Conservation (phyloP, 2,797 vertebrate genomes). For the Simalia tracyae region DNA sequence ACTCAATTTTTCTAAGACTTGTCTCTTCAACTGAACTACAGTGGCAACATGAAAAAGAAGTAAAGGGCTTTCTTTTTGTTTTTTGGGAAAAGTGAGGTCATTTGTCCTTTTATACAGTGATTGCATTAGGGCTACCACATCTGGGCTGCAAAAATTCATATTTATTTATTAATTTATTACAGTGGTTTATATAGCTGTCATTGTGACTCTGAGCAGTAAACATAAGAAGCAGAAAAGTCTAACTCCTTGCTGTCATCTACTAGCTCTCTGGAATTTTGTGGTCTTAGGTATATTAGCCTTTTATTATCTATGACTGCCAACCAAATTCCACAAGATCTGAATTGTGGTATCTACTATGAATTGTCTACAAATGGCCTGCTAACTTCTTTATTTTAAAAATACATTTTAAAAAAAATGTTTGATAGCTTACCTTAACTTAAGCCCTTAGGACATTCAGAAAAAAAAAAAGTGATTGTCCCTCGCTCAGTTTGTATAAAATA, state of each 20-base stretch:
- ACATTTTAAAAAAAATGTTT: background rate
- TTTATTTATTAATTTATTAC: background rate
- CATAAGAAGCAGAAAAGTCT: background rate
- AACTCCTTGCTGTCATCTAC: background rate
- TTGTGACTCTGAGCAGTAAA: background rate
- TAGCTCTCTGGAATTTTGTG: background rate
- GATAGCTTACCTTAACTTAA: slow-evolving; percentile 1
- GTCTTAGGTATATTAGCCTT: background rate
- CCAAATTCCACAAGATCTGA: background rate
- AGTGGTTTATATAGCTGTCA: background rate
- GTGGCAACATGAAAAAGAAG: background rate
- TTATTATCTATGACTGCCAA: background rate
- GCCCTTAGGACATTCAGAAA: background rate
- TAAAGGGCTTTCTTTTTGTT: background rate
- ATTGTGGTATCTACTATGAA: background rate
- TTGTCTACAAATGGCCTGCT: background rate
- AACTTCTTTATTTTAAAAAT: background rate
- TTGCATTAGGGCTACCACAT: background rate
- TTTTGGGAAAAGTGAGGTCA: background rate
- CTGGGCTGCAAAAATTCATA: background rate
- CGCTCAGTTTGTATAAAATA: background rate
- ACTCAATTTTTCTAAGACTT: background rate
- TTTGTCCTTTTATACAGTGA: background rate
- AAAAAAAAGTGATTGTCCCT: background rate
- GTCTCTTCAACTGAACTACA: background rate